Evolutionary conservation across 1,140 invertebrate species (phyloP), one percentile per base, ranked within the genome.

Genomic region (Adoxophyes honmai): DNA sequence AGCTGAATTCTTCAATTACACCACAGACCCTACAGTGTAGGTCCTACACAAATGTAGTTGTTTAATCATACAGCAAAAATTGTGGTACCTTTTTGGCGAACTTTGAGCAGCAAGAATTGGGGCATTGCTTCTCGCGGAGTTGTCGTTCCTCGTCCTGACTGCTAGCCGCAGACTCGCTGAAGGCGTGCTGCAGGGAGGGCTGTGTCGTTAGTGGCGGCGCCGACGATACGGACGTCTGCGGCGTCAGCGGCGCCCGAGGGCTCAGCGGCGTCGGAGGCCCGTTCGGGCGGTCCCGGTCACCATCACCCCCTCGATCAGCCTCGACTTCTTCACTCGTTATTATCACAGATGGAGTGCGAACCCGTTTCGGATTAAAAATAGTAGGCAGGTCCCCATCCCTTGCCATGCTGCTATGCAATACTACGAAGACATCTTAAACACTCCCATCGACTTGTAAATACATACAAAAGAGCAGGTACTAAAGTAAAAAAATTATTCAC

Each of bases 331-430:
- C 93, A 59, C 92, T 93, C 1, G 93, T 94, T 58, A 94, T 91
- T 63, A 94, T 92, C 57, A 94, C 94, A 36, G 93, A 93, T 38
- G 94, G 93, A 15, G 93, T 90, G 52, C 93, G 90, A 55, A 92
- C 93, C 59, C 93, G 89, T 75, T 93, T 92, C 28, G 94, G 93
- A 86, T 94, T 94, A 75, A 94, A 94, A 70, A 94, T 94, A 62
- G 93, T 94, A 52, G 93, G 92, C 78, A 94, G 91, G 78, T 94
- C 93, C 60, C 92, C 92, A 88, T 93, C 92, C 64, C 91, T 78
- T 59, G 81, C 85, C 88, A 90, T 90, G 35, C 61, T 67, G 48
- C 34, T 48, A n/a, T 21, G 42, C 21, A 48, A 48, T 18, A 48
- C 10, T 48, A 48, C 18, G 42, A 18, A 48, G 11, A 13, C 42